A percentile compares a stretch with the other conserved stretches of the same genome.
phyloP scores from a whole-genome alignment of 2,888 invertebrate species.

The Callyntrura sp. region DNA sequence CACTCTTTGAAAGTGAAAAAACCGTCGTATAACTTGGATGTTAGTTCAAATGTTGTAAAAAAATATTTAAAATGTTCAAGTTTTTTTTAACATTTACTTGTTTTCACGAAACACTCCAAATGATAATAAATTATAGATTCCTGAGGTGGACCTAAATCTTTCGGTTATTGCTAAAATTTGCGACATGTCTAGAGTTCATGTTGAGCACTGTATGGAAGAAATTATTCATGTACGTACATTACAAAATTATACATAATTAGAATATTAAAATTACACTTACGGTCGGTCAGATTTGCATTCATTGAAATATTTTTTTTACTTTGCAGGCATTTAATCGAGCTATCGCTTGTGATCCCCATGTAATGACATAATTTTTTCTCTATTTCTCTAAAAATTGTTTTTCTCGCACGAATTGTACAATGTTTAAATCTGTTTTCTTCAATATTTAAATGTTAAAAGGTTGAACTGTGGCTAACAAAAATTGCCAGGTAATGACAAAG shows the following conservation, averaged over 20 bases:
- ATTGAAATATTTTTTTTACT: constrained; percentile 4
- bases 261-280: too few relatives aligned
- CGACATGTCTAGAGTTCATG: constrained; percentile 75
- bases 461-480: constrained; percentile 78
- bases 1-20: constrained; percentile 78
- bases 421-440: constrained; percentile 4
- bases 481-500: constrained; percentile 72
- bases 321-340: constrained; percentile 79
- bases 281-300: too few relatives aligned
- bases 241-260: too few relatives aligned
- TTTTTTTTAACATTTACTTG: constrained; percentile 1
- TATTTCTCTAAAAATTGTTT: too few relatives aligned
- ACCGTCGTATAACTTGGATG: constrained; percentile 81
- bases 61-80: background rate
- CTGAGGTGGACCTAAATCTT: constrained; percentile 79
- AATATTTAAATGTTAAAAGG: constrained; percentile 41
- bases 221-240: constrained; percentile 82
- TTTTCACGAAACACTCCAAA: constrained; percentile 46
- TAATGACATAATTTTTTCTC: constrained; percentile 2
- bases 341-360: constrained; percentile 70
- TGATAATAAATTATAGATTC: constrained; percentile 66
- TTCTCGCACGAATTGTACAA: background rate
- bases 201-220: constrained; percentile 81
- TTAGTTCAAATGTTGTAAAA: background rate
- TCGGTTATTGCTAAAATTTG: constrained; percentile 75